phyloP scores from a whole-genome alignment of 2,797 vertebrate species.

The Anas flavirostris region DNA sequence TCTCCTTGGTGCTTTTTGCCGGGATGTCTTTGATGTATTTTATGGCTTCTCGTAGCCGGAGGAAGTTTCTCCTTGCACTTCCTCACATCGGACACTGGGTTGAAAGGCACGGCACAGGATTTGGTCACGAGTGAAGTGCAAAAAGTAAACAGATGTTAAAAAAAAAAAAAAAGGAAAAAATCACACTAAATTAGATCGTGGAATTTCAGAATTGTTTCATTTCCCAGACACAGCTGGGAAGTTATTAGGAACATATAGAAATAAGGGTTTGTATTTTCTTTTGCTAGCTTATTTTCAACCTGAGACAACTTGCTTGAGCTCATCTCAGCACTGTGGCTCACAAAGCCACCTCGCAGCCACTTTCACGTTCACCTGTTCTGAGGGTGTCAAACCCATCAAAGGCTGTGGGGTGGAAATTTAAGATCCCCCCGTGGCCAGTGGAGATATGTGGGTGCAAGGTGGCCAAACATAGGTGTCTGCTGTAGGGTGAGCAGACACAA shows the following conservation, averaged over 20 bases:
- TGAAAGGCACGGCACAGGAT: neutral
- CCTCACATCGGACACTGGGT: neutral
- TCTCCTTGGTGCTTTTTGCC: neutral
- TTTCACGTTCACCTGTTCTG: neutral
- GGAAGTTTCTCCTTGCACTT: neutral
- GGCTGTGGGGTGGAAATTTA: neutral
- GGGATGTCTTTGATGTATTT: neutral
- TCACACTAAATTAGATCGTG: neutral
- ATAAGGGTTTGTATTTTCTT: neutral
- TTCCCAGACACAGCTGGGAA: neutral
- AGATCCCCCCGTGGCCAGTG: fast-evolving
- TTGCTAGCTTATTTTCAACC: neutral
- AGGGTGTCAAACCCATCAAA: neutral
- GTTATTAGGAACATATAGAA: neutral
- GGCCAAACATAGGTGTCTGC: neutral
- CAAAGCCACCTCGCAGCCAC: neutral
- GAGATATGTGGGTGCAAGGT: neutral
- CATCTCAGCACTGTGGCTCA: neutral
- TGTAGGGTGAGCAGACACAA: neutral
- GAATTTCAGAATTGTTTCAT: neutral
- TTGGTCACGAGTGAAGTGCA: neutral
- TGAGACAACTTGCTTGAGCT: neutral
- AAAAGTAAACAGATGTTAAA: neutral
- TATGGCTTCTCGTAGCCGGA: fast-evolving
- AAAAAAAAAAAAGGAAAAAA: no score